Conservation (phyloP, 2,888 invertebrate genomes). For the Lasioglossum pauxillum region DNA sequence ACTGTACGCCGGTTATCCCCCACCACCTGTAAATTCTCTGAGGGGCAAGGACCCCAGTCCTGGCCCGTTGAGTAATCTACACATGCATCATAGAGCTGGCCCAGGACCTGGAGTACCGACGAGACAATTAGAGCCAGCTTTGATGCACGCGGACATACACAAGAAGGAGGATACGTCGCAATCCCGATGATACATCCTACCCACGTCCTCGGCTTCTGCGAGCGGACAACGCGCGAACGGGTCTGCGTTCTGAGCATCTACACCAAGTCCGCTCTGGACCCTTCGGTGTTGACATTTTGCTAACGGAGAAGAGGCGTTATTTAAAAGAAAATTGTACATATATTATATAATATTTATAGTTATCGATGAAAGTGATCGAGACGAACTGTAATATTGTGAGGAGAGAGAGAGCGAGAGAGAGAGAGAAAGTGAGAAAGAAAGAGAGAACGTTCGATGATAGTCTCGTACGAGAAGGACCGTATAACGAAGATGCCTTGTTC, state of each 20-base stretch:
- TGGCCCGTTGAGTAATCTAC: slow-evolving; percentile 85
- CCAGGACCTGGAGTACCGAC: slow-evolving; percentile 85
- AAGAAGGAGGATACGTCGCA: slow-evolving; percentile 87
- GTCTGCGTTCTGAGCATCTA: slow-evolving; percentile 52
- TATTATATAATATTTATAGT: slow-evolving; percentile 82
- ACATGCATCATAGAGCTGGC: slow-evolving; percentile 86
- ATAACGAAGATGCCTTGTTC: slow-evolving; percentile 66
- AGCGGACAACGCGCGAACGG: slow-evolving; percentile 68
- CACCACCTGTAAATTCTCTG: slow-evolving; percentile 86
- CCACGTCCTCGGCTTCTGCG: slow-evolving; percentile 67
- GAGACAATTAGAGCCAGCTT: slow-evolving; percentile 77
- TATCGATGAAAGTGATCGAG: slow-evolving; percentile 68
- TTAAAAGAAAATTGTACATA: slow-evolving; percentile 81
- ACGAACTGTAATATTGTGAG: slow-evolving; percentile 40
- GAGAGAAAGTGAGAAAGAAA: not conserved
- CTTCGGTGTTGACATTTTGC: slow-evolving; percentile 73
- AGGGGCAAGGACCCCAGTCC: slow-evolving; percentile 86
- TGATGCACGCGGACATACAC: slow-evolving; percentile 84
- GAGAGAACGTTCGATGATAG: slow-evolving; percentile 54
- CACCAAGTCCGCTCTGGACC: slow-evolving; percentile 42
- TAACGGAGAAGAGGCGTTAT: slow-evolving; percentile 75
- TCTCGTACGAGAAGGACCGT: slow-evolving; percentile 17
- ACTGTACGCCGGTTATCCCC: slow-evolving; percentile 89
- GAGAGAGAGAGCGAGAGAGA: not conserved
- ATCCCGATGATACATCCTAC: slow-evolving; percentile 85